Percentiles rank a stretch among this genome's conserved stretches.
phyloP scores from a whole-genome alignment of 2,113 vertebrate species.

The Caretta caretta region DNA sequence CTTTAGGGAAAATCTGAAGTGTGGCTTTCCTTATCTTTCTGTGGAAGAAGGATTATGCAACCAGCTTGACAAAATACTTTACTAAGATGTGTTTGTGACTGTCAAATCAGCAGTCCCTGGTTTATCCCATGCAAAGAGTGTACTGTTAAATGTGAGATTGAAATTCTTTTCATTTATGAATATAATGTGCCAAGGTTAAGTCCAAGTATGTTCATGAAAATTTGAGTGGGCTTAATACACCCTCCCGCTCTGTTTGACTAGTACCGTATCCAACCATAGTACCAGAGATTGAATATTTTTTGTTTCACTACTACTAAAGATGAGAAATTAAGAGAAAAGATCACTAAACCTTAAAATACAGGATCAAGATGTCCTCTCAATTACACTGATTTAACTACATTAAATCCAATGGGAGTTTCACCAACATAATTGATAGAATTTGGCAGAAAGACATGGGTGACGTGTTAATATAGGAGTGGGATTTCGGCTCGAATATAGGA shows the following conservation, averaged over 20 bases:
- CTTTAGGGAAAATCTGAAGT: neutral
- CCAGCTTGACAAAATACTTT: neutral
- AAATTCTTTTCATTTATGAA: neutral
- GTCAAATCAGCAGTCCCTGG: neutral
- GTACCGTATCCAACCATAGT: neutral
- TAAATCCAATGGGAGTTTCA: neutral
- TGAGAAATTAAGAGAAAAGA: neutral
- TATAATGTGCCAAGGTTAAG: neutral
- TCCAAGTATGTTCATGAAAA: neutral
- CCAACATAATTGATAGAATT: neutral
- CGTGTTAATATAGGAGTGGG: neutral
- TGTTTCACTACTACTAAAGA: neutral
- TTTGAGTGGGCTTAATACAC: neutral
- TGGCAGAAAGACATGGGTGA: neutral
- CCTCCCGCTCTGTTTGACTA: neutral
- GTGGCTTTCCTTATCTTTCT: neutral
- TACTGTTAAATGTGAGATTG: neutral
- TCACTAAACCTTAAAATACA: neutral
- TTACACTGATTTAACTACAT: neutral
- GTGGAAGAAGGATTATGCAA: neutral
- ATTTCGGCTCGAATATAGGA: neutral
- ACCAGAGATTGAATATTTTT: neutral
- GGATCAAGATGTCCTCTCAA: neutral
- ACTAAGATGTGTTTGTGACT: neutral
- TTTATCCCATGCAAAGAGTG: neutral